Evolutionary conservation across 2,113 vertebrate genomes (phyloP).

Genomic region (Chloropsis cyanopogon): DNA sequence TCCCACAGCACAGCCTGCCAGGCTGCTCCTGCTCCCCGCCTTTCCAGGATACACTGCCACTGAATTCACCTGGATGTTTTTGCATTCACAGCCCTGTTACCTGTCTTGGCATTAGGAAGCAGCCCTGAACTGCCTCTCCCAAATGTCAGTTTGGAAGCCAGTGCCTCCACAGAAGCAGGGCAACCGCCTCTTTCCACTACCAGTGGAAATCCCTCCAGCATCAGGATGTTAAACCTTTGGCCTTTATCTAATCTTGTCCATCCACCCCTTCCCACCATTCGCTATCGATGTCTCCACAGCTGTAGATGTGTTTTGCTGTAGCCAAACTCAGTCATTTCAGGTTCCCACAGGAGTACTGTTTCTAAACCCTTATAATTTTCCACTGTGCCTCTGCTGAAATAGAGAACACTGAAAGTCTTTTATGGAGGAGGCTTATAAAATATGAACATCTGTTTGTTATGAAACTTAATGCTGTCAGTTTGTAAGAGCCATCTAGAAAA

Average conservation of each 20-base stretch:
- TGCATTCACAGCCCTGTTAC: not conserved
- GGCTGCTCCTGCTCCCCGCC: not conserved
- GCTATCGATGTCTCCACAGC: not conserved
- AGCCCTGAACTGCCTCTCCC: not conserved
- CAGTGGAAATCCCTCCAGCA: not conserved
- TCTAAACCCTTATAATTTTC: conserved; percentile 29
- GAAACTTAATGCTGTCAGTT: conserved; percentile 48
- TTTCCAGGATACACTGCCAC: not conserved
- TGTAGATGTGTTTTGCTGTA: not conserved
- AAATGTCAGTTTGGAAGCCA: not conserved
- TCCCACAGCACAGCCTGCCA: not conserved
- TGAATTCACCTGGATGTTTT: not conserved
- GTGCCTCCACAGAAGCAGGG: not conserved
- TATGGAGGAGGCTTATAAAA: conserved; percentile 43
- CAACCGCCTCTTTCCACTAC: not conserved
- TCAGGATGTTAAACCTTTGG: not conserved
- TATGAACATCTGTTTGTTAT: conserved; percentile 58
- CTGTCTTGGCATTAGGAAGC: not conserved
- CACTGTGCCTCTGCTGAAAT: conserved; percentile 31
- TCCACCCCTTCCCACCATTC: not conserved
- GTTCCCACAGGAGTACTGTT: conserved; percentile 5
- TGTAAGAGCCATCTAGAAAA: conserved; percentile 29
- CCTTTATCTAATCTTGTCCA: not conserved
- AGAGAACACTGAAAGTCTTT: conserved; percentile 39
- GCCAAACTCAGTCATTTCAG: not conserved